These are phyloP conservation scores for Microctonus brassicae DNA, from an alignment of 2,888 invertebrate genomes.

Conservation along the genomic window DNA sequence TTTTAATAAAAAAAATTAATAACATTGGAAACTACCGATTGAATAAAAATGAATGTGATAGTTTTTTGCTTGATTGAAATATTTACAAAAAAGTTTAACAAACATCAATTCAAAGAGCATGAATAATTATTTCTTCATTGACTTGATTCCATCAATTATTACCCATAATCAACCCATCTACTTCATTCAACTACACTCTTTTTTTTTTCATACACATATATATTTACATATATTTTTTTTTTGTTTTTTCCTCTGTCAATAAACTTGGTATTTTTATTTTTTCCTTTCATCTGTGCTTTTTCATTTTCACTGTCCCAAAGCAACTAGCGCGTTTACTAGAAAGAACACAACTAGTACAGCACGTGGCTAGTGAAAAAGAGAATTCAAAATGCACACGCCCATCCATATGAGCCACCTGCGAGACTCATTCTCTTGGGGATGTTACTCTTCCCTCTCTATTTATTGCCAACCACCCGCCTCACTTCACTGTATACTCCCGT, in stretches of 20 bases:
- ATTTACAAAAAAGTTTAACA: constrained; percentile 21
- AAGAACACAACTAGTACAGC: constrained; percentile 9
- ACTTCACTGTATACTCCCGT: not conserved
- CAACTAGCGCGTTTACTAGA: constrained; percentile 10
- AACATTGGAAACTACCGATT: too few species aligned
- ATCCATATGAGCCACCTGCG: constrained; percentile 43
- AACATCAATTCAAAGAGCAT: constrained; percentile 29
- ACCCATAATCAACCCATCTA: too few species aligned
- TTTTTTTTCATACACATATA: too few species aligned
- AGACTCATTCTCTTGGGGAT: constrained; percentile 36
- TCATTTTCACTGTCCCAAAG: constrained; percentile 9
- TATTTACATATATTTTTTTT: not conserved
- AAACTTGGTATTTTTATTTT: too few species aligned
- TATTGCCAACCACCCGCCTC: not conserved
- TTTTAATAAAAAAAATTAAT: not conserved
- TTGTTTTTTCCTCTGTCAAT: too few species aligned
- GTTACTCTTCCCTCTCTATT: constrained; percentile 27
- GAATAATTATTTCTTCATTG: constrained; percentile 14
- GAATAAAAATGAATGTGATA: not conserved
- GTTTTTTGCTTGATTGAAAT: constrained; percentile 29
- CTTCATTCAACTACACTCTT: not conserved
- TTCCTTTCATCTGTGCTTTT: not conserved
- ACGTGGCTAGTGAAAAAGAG: constrained; percentile 30
- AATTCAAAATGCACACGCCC: constrained; percentile 38
- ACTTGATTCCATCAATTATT: too few species aligned